Conservation (phyloP, 2,888 invertebrate genomes). For the Macaria liturata region DNA sequence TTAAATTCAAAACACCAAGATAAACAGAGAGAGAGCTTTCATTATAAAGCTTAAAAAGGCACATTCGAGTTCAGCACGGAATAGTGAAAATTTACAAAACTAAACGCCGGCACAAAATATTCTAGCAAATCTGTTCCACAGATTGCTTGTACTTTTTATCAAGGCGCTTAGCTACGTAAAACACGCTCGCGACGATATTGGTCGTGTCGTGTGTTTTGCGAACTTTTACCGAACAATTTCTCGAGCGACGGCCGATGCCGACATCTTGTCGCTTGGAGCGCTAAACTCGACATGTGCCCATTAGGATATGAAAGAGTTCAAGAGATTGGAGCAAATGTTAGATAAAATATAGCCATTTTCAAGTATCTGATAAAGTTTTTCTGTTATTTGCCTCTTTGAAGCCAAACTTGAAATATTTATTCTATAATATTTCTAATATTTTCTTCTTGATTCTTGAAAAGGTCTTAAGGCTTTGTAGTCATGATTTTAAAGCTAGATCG, state of each 20-base stretch:
- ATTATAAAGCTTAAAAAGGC: no score
- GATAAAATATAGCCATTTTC: background rate
- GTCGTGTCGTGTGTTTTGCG: constrained; percentile 20
- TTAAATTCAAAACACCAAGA: no score
- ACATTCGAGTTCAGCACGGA: background rate
- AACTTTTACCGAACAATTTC: constrained; percentile 28
- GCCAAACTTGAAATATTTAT: no score
- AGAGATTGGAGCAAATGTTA: background rate
- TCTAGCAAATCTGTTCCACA: constrained; percentile 1
- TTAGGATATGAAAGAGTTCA: constrained; percentile 2
- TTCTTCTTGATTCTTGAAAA: no score
- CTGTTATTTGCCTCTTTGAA: no score
- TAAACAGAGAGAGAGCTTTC: no score
- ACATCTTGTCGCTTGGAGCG: constrained; percentile 40
- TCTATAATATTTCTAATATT: no score
- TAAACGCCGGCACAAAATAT: constrained; percentile 4
- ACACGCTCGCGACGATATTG: constrained; percentile 6
- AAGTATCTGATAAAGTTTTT: no score
- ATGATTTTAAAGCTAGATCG: no score
- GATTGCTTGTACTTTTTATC: constrained; percentile 14
- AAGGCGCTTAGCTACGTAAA: constrained; percentile 10
- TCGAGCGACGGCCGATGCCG: constrained; percentile 40
- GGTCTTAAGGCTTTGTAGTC: no score
- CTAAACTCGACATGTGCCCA: constrained; percentile 4
- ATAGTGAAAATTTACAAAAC: background rate